phyloP scores from a whole-genome alignment of 2,113 vertebrate species.

The Eulacestoma nigropectus region DNA sequence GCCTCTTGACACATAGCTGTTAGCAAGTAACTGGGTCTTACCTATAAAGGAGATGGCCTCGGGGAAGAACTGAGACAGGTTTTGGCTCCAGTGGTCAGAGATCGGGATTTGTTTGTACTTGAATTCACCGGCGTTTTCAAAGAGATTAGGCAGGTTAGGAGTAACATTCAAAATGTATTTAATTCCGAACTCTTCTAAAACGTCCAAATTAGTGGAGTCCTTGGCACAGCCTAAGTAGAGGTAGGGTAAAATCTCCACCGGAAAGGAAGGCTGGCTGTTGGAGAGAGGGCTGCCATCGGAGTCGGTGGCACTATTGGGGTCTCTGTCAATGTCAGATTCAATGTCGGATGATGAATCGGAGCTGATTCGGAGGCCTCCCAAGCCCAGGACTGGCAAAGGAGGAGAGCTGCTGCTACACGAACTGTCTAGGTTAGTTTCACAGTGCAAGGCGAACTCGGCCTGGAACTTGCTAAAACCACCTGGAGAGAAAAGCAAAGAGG shows the following conservation, averaged over 20 bases:
- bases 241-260: conserved; percentile 93
- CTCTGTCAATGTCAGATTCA: conserved; percentile 91
- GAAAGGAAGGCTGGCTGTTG: conserved; percentile 91
- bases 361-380: conserved; percentile 92
- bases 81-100: conserved; percentile 99
- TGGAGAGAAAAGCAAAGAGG: conserved; percentile 49
- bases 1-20: background rate
- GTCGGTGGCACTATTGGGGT: conserved; percentile 90
- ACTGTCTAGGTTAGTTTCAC: conserved; percentile 90
- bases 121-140: conserved; percentile 96
- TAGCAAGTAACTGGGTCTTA: conserved; percentile 66
- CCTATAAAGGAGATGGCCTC: conserved; percentile 98
- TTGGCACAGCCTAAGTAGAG: conserved; percentile 96
- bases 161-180: conserved; percentile 99
- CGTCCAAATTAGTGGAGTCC: conserved; percentile 96
- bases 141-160: conserved; percentile 96
- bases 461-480: conserved; percentile 96
- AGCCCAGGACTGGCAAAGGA: conserved; percentile 85
- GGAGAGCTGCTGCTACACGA: conserved; percentile 83
- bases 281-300: conserved; percentile 91
- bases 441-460: conserved; percentile 85
- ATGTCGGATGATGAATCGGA: conserved; percentile 93
- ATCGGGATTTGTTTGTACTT: conserved; percentile 99
- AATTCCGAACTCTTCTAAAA: conserved; percentile 97
- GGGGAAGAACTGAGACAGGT: conserved; percentile 97